Percentiles rank a stretch among this genome's conserved stretches.
phyloP scores from a whole-genome alignment of 2,113 vertebrate species.

The Pollimyrus isidori region DNA sequence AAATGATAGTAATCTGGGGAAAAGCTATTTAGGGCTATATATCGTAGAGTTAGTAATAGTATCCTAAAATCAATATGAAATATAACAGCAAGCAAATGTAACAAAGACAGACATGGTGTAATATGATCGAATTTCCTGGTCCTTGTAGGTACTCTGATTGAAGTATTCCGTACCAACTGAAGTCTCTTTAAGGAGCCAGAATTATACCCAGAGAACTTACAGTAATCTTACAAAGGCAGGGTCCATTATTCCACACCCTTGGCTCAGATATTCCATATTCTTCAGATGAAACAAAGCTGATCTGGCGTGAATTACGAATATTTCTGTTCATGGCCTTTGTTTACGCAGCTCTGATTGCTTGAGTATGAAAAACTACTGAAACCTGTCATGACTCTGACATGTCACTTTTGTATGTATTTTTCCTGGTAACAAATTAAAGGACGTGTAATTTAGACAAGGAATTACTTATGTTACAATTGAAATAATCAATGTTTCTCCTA shows the following conservation, averaged over 20 bases:
- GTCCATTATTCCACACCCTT: background rate
- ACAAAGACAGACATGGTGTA: background rate
- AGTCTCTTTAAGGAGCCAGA: background rate
- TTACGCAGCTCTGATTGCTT: background rate
- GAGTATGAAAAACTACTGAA: background rate
- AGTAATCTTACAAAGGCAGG: background rate
- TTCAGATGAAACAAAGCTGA: background rate
- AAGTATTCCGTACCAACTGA: background rate
- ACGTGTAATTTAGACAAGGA: background rate
- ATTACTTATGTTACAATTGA: background rate
- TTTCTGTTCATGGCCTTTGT: background rate
- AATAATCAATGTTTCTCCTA: background rate
- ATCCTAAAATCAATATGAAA: background rate
- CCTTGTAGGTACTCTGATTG: background rate
- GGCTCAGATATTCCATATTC: background rate
- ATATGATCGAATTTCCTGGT: background rate
- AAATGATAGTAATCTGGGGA: background rate
- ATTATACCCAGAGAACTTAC: background rate
- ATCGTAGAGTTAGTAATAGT: background rate
- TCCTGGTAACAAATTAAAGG: background rate
- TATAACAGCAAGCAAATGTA: background rate
- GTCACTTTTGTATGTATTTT: background rate
- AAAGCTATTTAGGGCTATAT: background rate
- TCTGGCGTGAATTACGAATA: background rate
- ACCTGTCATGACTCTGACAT: background rate